Conservation (phyloP, 2,888 invertebrate species). For the Noctua janthe region DNA sequence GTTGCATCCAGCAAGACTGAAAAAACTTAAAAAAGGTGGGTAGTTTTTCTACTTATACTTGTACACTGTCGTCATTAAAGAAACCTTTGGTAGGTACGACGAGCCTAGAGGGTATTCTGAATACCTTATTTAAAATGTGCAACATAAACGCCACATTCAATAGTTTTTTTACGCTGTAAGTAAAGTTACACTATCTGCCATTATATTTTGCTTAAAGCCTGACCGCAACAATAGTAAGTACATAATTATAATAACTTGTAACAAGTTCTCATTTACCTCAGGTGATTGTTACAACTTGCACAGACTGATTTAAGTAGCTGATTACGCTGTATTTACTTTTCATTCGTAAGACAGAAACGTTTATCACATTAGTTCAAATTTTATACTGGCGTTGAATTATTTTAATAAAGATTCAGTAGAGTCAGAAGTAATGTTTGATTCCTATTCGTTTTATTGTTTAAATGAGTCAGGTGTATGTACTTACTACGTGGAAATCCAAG, state of each 20-base stretch:
- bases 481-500: constrained; percentile 59
- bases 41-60: not conserved
- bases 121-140: not conserved
- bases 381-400: constrained; percentile 13
- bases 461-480: constrained; percentile 16
- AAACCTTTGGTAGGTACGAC: not conserved
- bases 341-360: constrained; percentile 18
- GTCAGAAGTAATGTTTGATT: not conserved
- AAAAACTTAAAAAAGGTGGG: not conserved
- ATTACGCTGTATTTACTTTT: constrained; percentile 46
- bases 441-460: constrained; percentile 24
- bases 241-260: constrained; percentile 59
- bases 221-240: constrained; percentile 48
- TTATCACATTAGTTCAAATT: constrained; percentile 43
- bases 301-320: constrained; percentile 33
- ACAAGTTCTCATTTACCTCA: constrained; percentile 57
- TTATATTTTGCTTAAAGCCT: constrained; percentile 37
- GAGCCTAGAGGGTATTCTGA: not conserved
- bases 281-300: constrained; percentile 50
- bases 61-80: not conserved
- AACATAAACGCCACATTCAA: constrained; percentile 1
- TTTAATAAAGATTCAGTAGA: not conserved
- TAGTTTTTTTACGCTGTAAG: constrained; percentile 30
- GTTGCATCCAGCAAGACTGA: not conserved
- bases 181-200: constrained; percentile 23